Conservation (phyloP, 2,888 invertebrate species). For the Chloroclysta siterata region DNA sequence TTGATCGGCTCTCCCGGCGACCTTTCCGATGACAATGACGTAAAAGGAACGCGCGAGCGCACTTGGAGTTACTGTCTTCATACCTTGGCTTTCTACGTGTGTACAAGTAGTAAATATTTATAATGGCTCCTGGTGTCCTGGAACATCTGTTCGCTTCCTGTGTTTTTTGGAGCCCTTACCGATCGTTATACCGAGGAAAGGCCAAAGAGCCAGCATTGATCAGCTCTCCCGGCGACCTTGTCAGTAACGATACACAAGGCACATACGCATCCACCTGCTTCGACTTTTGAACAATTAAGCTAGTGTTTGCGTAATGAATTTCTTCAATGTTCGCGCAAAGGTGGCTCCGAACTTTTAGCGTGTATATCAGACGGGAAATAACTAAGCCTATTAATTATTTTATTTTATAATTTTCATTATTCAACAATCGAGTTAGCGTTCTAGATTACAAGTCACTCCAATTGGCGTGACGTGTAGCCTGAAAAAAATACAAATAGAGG, state of each 20-base stretch:
- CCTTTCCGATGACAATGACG: conserved; percentile 43
- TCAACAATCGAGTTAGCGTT: too few relatives aligned
- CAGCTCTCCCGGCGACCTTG: conserved; percentile 16
- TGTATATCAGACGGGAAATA: too few relatives aligned
- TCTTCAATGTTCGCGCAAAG: too few relatives aligned
- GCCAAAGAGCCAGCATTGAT: conserved; percentile 21
- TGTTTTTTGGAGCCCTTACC: neutral
- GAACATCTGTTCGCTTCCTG: neutral
- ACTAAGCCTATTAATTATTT: too few relatives aligned
- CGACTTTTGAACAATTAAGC: neutral
- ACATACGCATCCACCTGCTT: conserved; percentile 6
- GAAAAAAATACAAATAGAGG: conserved; percentile 3
- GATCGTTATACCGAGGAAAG: conserved; percentile 6
- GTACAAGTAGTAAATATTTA: neutral
- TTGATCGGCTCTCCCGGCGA: conserved; percentile 59
- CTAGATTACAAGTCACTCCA: too few relatives aligned
- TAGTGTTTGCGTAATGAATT: neutral
- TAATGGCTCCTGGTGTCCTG: neutral
- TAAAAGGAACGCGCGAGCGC: conserved; percentile 52
- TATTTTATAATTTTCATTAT: too few relatives aligned
- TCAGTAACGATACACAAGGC: neutral
- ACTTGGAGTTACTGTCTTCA: conserved; percentile 19
- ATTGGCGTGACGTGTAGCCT: too few relatives aligned
- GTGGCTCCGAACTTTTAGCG: too few relatives aligned
- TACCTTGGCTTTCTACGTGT: neutral